Evolutionary conservation across 92 coral and sea anemone species (phyloP).

Genomic region (Pocillopora meandrina): DNA sequence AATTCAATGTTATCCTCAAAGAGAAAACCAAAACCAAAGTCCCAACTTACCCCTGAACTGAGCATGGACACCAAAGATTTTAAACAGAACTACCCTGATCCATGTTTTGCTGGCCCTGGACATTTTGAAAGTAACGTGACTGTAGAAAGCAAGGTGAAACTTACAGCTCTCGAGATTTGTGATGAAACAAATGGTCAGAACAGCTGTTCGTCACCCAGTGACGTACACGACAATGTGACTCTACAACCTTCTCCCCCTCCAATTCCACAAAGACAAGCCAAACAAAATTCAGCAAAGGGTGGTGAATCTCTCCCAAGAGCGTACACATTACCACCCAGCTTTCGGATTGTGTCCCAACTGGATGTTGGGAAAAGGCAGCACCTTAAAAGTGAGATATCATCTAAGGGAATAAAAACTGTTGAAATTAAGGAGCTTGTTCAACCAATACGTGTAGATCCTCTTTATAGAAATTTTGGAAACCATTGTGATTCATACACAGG

Average conservation of each 20-base stretch:
- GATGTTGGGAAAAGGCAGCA: not conserved
- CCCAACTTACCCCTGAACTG: too few species aligned
- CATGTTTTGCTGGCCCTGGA: not conserved
- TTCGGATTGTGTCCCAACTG: constrained; percentile 36
- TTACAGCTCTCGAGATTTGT: not conserved
- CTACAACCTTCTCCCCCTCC: constrained; percentile 13
- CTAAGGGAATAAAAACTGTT: not conserved
- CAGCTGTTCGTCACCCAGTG: too few species aligned
- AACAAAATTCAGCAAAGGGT: constrained; percentile 1
- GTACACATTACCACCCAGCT: constrained; percentile 14
- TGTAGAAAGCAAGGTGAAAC: not conserved
- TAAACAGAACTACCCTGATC: not conserved
- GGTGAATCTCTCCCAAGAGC: not conserved
- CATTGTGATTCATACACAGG: not conserved
- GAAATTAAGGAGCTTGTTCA: constrained; percentile 23
- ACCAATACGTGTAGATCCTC: constrained; percentile 20
- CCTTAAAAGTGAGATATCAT: constrained; percentile 1
- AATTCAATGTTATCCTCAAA: not conserved
- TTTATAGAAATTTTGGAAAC: not conserved
- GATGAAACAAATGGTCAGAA: not conserved
- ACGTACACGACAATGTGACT: not conserved
- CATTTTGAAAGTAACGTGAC: not conserved
- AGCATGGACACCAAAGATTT: too few species aligned
- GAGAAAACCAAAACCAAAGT: not conserved
- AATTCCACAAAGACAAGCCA: constrained; percentile 3